Conservation (phyloP, 2,888 invertebrate genomes). For the Antheraea yamamai region DNA sequence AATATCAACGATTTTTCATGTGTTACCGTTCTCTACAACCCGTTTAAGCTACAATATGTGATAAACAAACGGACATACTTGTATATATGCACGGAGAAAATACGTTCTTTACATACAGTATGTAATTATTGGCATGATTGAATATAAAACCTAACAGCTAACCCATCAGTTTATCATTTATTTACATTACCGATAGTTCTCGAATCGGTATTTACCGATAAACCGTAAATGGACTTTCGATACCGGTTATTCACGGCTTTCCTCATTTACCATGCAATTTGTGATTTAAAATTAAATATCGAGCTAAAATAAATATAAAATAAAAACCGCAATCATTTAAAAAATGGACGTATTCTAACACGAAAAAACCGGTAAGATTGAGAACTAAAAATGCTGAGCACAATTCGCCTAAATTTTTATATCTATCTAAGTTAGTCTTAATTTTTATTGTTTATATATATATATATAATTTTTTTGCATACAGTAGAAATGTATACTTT, state of each 20-base stretch:
- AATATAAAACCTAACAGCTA: background rate
- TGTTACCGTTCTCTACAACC: no score
- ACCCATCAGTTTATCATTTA: no score
- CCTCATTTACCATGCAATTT: background rate
- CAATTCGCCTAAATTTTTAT: slow-evolving; percentile 69
- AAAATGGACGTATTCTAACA: background rate
- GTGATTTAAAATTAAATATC: background rate
- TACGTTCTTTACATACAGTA: no score
- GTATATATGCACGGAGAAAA: no score
- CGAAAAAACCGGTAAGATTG: background rate
- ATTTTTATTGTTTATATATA: slow-evolving; percentile 35
- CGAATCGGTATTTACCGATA: background rate
- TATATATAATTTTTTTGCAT: slow-evolving; percentile 48
- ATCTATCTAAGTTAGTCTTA: slow-evolving; percentile 71
- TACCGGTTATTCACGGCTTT: background rate
- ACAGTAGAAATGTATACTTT: slow-evolving; percentile 69
- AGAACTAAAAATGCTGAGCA: slow-evolving; percentile 56
- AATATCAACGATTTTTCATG: no score
- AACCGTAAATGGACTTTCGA: background rate
- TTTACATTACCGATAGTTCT: background rate
- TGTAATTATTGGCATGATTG: background rate
- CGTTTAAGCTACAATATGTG: no score
- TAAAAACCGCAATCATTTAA: background rate
- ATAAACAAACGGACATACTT: no score
- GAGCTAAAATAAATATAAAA: background rate